Base-by-base conservation (phyloP, 2,113 vertebrate species). In the Colius striatus region DNA sequence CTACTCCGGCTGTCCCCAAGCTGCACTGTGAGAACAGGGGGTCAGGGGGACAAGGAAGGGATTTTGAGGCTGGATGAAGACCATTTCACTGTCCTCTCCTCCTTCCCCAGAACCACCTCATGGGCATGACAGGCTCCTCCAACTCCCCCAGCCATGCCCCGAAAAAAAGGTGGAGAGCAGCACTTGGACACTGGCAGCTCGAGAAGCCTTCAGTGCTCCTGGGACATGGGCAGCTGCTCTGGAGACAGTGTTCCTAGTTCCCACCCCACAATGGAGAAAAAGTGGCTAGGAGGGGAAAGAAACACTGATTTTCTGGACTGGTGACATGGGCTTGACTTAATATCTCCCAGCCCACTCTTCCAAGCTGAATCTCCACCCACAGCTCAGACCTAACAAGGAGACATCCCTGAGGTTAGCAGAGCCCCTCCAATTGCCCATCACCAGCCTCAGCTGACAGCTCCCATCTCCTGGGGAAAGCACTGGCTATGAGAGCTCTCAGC, bases 371-470 rank as follows among this genome's bases (percentile, higher is more conserved):
- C 57, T 34, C 26, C 57, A 72, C 15, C 23, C 36, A 43, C 0
- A 0, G 58, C 34, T 80, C 43, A 50, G 54, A 71, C 14, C 57
- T 38, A 48, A 36, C 16, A 84, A 45, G n/a, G 43, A 77, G 51
- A 77, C 11, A 34, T 16, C n/a, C 47, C 45, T 2, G 4, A 85
- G 63, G 73, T 16, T 74, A 79, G 48, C 43, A 63, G 34, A 87
- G 48, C 38, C 61, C 60, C 36, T 82, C 48, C 75, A 70, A 32
- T 7, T 20, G 45, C 53, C 58, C 36, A 67, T 38, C 48, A 36
- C 7, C 20, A 79, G 73, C 84, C 91, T n/a, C 67, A 70, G n/a
- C 47, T 70, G 82, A 74, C 87, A 84, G 68, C 18, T 92, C 34
- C 45, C 66, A 68, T 32, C 62, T 90, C 50, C 38, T 1, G 0